phyloP scores from a whole-genome alignment of 2,888 invertebrate genomes.

The Leptodirus hochenwartii region DNA sequence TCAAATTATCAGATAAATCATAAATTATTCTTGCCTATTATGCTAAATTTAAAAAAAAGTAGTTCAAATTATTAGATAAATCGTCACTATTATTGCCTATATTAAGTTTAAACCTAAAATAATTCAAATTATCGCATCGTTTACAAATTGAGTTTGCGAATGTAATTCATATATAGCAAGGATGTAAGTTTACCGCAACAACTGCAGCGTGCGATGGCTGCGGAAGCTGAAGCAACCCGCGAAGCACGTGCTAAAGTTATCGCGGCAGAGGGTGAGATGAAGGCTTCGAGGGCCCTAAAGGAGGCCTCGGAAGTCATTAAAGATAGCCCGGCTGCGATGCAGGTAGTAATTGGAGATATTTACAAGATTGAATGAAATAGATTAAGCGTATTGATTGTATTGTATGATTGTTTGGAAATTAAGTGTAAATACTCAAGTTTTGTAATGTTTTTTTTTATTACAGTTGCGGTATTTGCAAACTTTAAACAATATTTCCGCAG shows the following conservation, averaged over 20 bases:
- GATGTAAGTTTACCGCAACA: conserved; percentile 62
- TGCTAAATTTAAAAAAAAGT: conserved; percentile 5
- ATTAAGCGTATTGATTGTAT: too few species aligned
- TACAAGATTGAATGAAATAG: too few species aligned
- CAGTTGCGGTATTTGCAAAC: conserved; percentile 80
- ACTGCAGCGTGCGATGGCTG: conserved; percentile 65
- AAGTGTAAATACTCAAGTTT: neutral
- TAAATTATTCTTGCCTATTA: neutral
- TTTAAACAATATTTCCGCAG: conserved; percentile 75
- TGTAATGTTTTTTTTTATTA: conserved; percentile 17
- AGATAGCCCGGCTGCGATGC: conserved; percentile 64
- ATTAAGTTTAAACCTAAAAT: too few species aligned
- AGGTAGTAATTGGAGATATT: too few species aligned
- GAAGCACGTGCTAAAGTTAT: conserved; percentile 67
- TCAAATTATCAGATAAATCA: too few species aligned
- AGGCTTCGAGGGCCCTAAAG: conserved; percentile 65
- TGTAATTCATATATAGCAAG: conserved; percentile 41
- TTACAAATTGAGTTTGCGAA: too few species aligned
- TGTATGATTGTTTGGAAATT: neutral
- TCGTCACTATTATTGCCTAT: too few species aligned
- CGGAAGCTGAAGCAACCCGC: conserved; percentile 63
- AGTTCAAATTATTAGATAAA: neutral
- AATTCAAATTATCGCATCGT: too few species aligned
- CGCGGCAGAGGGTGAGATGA: conserved; percentile 74
- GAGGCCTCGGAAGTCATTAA: conserved; percentile 77